Base-by-base conservation (phyloP, 2,113 vertebrate genomes). In the Dissostichus mawsoni region DNA sequence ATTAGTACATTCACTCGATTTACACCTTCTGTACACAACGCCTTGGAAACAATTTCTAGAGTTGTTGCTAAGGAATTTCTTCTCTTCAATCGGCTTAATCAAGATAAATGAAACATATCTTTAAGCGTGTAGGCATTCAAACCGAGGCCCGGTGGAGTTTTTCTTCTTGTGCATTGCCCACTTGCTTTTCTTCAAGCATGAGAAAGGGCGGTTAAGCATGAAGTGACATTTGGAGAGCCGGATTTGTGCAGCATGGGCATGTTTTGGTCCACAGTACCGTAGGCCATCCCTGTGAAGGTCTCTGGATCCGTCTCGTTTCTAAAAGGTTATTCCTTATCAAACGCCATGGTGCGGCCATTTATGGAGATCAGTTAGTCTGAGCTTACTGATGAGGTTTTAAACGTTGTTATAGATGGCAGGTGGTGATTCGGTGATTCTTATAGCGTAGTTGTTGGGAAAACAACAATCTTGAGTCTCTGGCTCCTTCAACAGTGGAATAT, bases 161-260 rank as follows among this genome's bases (percentile, higher is more conserved):
- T 33, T 64, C 53, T 82, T 45, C n/a, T 78, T 71, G 64, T 88
- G 69, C 61, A 57, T 90, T 89, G 83, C 86, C 84, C 76, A 74
- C 87, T 91, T 29, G 69, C 82, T 81, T 89, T 81, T 86, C 86
- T 80, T 87, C 85, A 75, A 86, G 92, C 93, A 90, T 87, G 78
- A 89, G 68, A 87, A 92, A 88, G 89, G 73, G 91, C 77, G 56
- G 77, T 90, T 91, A 85, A 93, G 90, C 91, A 92, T 92, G 89
- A 94, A 90, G 89, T 93, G 93, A 93, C 92, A 94, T 94, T 94
- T 93, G 78, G 77, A 92, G 78, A 91, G 88, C 85, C 73, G 81
- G 90, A 86, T 89, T 90, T 91, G 80, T 91, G 90, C 83, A 64
- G 89, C 64, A 51, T 81, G 86, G 86, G 83, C 86, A 86, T 89